Evolutionary conservation across 2,888 invertebrate species (phyloP), one percentile per base, ranked within the genome.

Genomic region (Anagyrus pseudococci): DNA sequence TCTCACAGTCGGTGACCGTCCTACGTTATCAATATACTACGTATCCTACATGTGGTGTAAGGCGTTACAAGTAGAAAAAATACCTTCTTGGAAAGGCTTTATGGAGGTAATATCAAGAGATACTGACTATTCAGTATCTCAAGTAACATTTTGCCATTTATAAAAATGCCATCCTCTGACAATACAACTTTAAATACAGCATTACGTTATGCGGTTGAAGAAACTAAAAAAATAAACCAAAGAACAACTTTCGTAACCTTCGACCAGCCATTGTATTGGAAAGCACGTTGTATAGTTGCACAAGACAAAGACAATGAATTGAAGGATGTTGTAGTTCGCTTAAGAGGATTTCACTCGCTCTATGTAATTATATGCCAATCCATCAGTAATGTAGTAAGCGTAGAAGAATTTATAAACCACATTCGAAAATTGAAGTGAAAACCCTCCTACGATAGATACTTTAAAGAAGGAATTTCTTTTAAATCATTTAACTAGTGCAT

Each of bases 241-340:
- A 62, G 71, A 65, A 68, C 65, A 25, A 66, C 68, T 58, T 54
- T 71, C 23, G 59, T 70, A 23, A 68, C 67, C 8, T 69, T 67
- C 26, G 67, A 70, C 58, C 66, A 67, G 43, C 68, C 65, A 13
- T 59, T 75, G 20, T 72, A 73, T 65, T 44, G 43, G 15, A 72
- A 71, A 69, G 69, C 71, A 61, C 68, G 68, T 41, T 62, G 57
- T 22, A 72, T 72, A 53, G 66, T 71, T 13, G 67, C 67, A 46
- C 17, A 67, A 44, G 37, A 26, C 20, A 20, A 58, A 54, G 23
- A 53, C 19, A 40, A 41, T 3, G 37, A 52, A 40, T 58, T 65
- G 26, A 48, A 48, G 61, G 46, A 65, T 22, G 63, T 69, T 19
- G 43, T 54, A 6, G 58, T 67, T 17, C 63, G 67, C 10, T 59